Conservation (phyloP, 2,888 invertebrate genomes). For the Lepidocyrtinus sp. region DNA sequence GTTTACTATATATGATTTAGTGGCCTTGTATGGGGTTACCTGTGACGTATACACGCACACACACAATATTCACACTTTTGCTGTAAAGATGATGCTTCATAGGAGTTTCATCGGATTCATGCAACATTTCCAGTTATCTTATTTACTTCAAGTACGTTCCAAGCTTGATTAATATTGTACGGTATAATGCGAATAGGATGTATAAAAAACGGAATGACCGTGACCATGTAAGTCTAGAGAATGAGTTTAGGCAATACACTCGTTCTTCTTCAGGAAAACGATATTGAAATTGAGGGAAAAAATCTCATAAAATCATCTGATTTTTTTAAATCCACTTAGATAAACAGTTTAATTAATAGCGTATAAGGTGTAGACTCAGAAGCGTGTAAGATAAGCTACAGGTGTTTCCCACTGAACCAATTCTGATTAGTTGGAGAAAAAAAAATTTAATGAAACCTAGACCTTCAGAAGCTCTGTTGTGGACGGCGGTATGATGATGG, state of each 20-base stretch:
- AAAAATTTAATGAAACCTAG: too few species aligned
- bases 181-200: background rate
- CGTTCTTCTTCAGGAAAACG: background rate
- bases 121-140: conserved; percentile 13
- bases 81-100: background rate
- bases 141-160: background rate
- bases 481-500: too few species aligned
- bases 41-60: conserved; percentile 11
- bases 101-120: background rate
- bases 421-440: too few species aligned
- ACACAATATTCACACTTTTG: background rate
- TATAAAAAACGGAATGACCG: background rate
- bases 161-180: background rate
- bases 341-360: background rate
- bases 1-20: background rate
- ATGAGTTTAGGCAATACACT: background rate
- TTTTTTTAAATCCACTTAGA: background rate
- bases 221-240: background rate
- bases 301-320: background rate
- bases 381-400: too few species aligned
- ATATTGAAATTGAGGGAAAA: too few species aligned
- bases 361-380: too few species aligned
- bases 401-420: too few species aligned
- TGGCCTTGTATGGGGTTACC: conserved; percentile 24
- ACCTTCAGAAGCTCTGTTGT: too few species aligned